Evolutionary conservation across 2,797 vertebrate species (phyloP).

Genomic region (Strix occidentalis): DNA sequence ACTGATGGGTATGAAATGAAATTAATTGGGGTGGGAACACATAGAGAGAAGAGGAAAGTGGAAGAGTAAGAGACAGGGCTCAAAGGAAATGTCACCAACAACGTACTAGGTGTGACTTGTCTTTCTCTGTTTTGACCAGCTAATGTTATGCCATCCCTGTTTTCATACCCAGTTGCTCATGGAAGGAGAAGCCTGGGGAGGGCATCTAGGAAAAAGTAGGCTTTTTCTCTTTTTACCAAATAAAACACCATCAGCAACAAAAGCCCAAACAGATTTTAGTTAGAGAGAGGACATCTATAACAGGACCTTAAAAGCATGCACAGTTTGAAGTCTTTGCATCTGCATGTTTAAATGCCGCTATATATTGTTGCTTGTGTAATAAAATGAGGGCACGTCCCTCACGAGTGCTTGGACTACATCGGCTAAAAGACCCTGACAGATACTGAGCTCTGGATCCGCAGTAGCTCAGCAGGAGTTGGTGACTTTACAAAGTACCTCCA

Average conservation of each 20-base stretch:
- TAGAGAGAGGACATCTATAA: not conserved
- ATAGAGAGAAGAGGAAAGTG: accelerated
- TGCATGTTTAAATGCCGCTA: not conserved
- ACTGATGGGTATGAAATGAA: not conserved
- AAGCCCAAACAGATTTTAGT: not conserved
- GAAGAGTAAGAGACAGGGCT: not conserved
- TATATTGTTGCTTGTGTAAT: too few species aligned
- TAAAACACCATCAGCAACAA: not conserved
- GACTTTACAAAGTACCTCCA: not conserved
- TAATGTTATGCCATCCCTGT: not conserved
- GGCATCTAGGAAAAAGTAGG: not conserved
- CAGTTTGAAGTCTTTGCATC: not conserved
- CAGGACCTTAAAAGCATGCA: not conserved
- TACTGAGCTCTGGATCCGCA: accelerated
- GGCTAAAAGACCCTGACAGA: not conserved
- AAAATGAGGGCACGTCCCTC: not conserved
- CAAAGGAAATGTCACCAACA: not conserved
- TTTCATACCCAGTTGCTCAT: not conserved
- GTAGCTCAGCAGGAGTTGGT: not conserved
- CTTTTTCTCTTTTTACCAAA: not conserved
- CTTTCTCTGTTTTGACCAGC: not conserved
- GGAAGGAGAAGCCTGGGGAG: not conserved
- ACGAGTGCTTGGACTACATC: not conserved
- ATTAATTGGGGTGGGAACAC: not conserved
- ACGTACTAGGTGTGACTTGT: not conserved